Evolutionary conservation across 2,888 invertebrate genomes (phyloP), one percentile per base, ranked within the genome.

Genomic region (Sycophila texana): DNA sequence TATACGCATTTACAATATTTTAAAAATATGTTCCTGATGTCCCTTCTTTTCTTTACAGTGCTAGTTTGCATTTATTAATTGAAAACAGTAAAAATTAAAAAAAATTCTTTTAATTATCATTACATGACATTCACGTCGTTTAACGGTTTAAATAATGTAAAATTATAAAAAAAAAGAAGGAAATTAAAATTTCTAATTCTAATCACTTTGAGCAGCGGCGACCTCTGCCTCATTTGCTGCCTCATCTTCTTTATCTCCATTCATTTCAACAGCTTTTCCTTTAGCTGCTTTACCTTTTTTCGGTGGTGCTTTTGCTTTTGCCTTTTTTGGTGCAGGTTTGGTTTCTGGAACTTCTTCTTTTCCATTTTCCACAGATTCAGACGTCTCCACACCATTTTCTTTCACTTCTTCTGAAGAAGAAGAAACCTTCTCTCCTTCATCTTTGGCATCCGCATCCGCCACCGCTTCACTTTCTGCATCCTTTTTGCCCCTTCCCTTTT

Each of bases 1-100:
- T 67, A 80, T 63, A 74, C 74, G 67, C 71, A 81, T 78, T 71
- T 81, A 81, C 77, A 81, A 57, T 68, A 81, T 78, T 80, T 81
- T 74, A 77, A 81, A 78, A 78, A 78, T 78, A 81, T 78, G 77
- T 78, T 76, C 73, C 53, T 71, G 70, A 77, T 60, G 66, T 77
- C 66, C 73, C 61, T 77, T 73, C 61, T 5, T 70, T 63, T 74
- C 55, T 71, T 77, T 80, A 77, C 60, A 80, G 72, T 77, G 77
- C 55, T 51, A 68, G 18, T 49, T 73, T 73, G 55, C 65, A 70
- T 77, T 73, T 65, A 73, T 75, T 30, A 30, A 76, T 74, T 78
- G 63, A 49, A 74, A 81, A 75, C 20, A 13, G 49, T 76, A 66
- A 79, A 74, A 78, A 81, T 77, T 66, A 75, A 67, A 74, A 30